These are phyloP conservation scores for Hucho hucho DNA, from an alignment of 2,113 vertebrate species.

Conservation along the genomic window DNA sequence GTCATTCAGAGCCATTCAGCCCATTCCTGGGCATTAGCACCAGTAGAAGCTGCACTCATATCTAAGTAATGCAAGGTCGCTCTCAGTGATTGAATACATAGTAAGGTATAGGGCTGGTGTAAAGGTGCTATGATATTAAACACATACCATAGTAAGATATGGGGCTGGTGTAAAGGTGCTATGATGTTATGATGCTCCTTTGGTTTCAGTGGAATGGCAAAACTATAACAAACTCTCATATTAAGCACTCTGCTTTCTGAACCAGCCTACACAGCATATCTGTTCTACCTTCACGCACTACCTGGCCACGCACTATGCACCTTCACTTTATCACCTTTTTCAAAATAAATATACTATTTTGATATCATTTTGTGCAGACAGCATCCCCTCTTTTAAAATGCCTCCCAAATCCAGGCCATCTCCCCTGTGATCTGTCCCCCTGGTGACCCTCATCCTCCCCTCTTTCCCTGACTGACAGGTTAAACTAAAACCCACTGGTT, in stretches of 20 bases:
- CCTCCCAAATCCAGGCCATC: neutral
- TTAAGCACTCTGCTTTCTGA: neutral
- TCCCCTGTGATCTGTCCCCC: neutral
- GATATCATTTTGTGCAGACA: too few species aligned
- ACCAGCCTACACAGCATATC: neutral
- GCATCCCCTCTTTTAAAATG: too few species aligned
- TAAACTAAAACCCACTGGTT: constrained; percentile 10
- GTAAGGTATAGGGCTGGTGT: too few species aligned
- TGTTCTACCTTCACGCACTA: neutral
- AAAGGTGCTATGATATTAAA: neutral
- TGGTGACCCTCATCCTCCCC: neutral
- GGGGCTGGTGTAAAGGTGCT: neutral
- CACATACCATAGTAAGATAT: constrained; percentile 18
- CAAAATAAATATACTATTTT: too few species aligned
- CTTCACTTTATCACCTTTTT: too few species aligned
- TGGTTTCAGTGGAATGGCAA: constrained; percentile 46
- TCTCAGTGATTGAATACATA: constrained; percentile 36
- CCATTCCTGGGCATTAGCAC: constrained; percentile 25
- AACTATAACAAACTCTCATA: neutral
- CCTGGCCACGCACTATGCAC: neutral
- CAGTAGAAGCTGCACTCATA: neutral
- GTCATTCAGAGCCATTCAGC: neutral
- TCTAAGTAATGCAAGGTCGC: constrained; percentile 29
- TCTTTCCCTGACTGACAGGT: constrained; percentile 9
- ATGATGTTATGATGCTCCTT: constrained; percentile 30